Conservation (phyloP, 2,888 invertebrate genomes). For the Pilophorus perplexus region DNA sequence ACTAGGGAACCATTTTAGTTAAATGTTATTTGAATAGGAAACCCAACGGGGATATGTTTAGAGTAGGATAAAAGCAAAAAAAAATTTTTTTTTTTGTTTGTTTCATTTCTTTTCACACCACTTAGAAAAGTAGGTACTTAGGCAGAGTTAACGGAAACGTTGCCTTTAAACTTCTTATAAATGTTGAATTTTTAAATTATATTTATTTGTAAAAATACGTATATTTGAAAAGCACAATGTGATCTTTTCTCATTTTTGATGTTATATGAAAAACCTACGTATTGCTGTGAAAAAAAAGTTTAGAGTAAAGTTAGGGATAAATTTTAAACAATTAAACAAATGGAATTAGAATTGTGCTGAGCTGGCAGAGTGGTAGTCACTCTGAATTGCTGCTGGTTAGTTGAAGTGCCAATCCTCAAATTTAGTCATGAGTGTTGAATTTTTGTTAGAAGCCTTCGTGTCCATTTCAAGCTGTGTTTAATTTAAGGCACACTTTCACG, state of each 20-base stretch:
- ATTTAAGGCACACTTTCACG: not conserved
- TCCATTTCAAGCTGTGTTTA: not conserved
- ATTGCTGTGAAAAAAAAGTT: slow-evolving; percentile 36
- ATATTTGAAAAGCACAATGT: slow-evolving; percentile 46
- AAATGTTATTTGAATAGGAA: slow-evolving; percentile 30
- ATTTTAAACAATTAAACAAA: no score
- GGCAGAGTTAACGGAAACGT: slow-evolving; percentile 11
- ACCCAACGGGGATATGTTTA: slow-evolving; percentile 23
- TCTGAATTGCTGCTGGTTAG: slow-evolving; percentile 31
- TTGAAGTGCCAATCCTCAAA: slow-evolving; percentile 19
- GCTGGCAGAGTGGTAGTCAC: slow-evolving; percentile 6
- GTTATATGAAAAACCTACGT: slow-evolving; percentile 3
- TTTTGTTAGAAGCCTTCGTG: not conserved
- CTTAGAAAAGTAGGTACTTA: slow-evolving; percentile 8
- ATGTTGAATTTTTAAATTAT: slow-evolving; percentile 45
- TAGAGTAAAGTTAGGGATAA: no score
- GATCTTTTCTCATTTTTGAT: slow-evolving; percentile 40
- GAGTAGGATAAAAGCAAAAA: slow-evolving; percentile 15
- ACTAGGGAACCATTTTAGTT: slow-evolving; percentile 30
- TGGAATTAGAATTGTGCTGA: slow-evolving; percentile 34
- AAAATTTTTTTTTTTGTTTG: no score
- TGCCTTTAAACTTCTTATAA: slow-evolving; percentile 38
- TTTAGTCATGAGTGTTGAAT: not conserved
- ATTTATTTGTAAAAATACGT: slow-evolving; percentile 42
- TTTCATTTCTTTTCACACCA: no score